Conservation (phyloP, 2,113 vertebrate species). For the Pterocles orientalis region DNA sequence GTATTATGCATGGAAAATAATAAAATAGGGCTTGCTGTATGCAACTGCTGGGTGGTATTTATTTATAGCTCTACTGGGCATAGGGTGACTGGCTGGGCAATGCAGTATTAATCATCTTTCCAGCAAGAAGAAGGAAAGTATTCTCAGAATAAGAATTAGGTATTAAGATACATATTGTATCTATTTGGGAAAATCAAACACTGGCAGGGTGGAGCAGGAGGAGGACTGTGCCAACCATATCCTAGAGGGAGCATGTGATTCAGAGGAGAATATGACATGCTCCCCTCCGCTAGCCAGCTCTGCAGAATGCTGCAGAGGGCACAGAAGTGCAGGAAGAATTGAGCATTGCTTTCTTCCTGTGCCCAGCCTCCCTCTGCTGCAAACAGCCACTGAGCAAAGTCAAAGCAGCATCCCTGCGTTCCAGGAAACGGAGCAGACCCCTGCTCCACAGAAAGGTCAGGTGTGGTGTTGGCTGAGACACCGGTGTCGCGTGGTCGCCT, state of each 20-base stretch:
- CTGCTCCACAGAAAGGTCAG: not conserved
- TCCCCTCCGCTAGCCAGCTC: not conserved
- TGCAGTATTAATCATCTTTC: constrained; percentile 45
- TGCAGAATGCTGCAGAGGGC: not conserved
- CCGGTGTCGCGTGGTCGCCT: not conserved
- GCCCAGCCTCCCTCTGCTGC: not conserved
- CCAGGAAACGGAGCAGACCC: not conserved
- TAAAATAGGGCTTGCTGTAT: constrained; percentile 31
- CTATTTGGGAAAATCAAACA: not conserved
- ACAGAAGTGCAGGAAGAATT: accelerated
- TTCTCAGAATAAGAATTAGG: constrained; percentile 44
- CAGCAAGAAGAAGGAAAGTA: not conserved
- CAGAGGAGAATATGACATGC: not conserved
- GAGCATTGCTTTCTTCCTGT: not conserved
- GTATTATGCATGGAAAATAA: constrained; percentile 63
- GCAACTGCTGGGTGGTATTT: constrained; percentile 47
- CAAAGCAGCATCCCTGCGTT: not conserved
- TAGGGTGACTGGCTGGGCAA: constrained; percentile 50
- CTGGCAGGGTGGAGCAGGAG: not conserved
- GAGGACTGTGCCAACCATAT: not conserved
- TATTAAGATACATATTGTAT: not conserved
- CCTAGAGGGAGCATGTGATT: not conserved
- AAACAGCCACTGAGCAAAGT: not conserved
- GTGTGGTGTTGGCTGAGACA: not conserved
- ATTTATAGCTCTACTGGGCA: constrained; percentile 56